Percentiles rank a stretch among this genome's conserved stretches.
Evolutionary conservation across 1,140 invertebrate genomes (phyloP).

Genomic region (Leptopilina boulardi): DNA sequence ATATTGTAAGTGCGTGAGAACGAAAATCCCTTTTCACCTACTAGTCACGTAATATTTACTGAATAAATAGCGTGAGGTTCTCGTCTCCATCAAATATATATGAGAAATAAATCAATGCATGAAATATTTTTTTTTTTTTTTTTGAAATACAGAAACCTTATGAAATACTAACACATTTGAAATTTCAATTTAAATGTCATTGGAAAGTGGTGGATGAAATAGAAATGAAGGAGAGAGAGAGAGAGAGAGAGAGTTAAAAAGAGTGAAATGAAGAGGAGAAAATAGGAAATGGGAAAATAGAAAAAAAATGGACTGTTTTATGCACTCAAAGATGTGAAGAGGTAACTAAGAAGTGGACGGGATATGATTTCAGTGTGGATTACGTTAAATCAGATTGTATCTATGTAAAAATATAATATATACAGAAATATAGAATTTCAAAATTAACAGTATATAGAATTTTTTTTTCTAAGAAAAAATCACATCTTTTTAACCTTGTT

Average conservation of each 20-base stretch:
- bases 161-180: conserved; percentile 11
- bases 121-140: background rate
- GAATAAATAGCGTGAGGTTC: conserved; percentile 4
- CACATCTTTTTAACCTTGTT: too few species aligned
- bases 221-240: background rate
- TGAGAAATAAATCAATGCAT: conserved; percentile 6
- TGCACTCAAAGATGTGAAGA: background rate
- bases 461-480: too few species aligned
- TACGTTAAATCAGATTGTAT: background rate
- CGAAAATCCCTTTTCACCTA: background rate
- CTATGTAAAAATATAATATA: background rate
- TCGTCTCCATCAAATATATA: conserved; percentile 16
- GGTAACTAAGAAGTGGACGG: background rate
- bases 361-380: background rate
- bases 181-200: conserved; percentile 4
- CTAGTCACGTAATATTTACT: conserved; percentile 30
- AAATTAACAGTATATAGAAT: background rate
- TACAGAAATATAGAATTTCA: background rate
- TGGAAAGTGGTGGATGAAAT: conserved; percentile 4
- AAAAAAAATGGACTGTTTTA: background rate
- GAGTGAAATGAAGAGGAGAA: conserved; percentile 8
- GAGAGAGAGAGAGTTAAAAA: background rate
- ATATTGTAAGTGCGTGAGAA: conserved; percentile 10
- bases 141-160: conserved; percentile 15
- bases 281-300: conserved; percentile 4